Evolutionary conservation across 2,797 vertebrate species (phyloP).

Genomic region (Ctenosaura bakeri): DNA sequence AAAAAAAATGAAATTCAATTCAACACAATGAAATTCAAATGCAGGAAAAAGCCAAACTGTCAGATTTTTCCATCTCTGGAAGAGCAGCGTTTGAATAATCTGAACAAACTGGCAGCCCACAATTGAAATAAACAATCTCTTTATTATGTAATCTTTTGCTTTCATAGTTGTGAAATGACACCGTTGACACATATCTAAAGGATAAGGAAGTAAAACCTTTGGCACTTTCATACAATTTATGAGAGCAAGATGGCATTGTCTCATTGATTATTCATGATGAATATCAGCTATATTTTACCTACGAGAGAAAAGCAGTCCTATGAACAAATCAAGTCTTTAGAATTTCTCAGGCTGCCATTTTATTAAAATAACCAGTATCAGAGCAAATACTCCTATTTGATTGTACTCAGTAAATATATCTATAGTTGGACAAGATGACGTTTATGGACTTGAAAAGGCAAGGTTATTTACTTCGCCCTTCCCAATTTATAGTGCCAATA

Average conservation of each 20-base stretch:
- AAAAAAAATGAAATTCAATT: too few species aligned
- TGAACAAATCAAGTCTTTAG: not conserved
- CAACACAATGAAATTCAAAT: too few species aligned
- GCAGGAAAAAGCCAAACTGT: too few species aligned
- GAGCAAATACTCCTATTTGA: not conserved
- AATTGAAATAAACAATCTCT: not conserved
- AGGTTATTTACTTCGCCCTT: not conserved
- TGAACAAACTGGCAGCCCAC: not conserved
- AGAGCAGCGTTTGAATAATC: not conserved
- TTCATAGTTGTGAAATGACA: not conserved
- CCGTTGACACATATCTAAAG: not conserved
- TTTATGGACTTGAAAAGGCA: not conserved
- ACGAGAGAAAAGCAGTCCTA: not conserved
- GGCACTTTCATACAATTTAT: not conserved
- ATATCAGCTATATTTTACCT: not conserved
- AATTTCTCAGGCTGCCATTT: not conserved
- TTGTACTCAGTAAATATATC: constrained; percentile 1
- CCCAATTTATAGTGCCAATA: not conserved
- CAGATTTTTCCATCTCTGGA: too few species aligned
- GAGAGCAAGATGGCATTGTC: not conserved
- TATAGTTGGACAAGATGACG: constrained; percentile 27
- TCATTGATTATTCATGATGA: not conserved
- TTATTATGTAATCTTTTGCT: not conserved
- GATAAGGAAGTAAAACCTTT: not conserved
- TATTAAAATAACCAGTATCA: not conserved